Percentiles rank a stretch among this genome's conserved stretches.
These are phyloP conservation scores for Ennomos quercinarius DNA, from an alignment of 2,888 invertebrate species.

Conservation along the genomic window DNA sequence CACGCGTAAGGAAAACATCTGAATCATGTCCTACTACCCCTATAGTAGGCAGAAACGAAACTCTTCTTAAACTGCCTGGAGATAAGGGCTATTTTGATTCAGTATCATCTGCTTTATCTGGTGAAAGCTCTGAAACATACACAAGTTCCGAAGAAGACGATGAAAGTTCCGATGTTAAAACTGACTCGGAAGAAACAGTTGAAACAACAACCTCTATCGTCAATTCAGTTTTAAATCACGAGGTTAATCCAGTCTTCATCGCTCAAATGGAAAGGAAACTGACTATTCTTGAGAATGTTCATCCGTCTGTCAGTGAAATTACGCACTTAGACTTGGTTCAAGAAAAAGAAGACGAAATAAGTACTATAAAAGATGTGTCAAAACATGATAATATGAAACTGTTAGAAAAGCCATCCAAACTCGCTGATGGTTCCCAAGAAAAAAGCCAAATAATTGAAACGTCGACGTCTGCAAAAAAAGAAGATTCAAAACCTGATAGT, in stretches of 20 bases:
- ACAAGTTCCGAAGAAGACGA: constrained; percentile 77
- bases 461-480: background rate
- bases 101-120: constrained; percentile 74
- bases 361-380: background rate
- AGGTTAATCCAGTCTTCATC: constrained; percentile 59
- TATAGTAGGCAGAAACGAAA: constrained; percentile 63
- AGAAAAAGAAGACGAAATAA: constrained; percentile 7
- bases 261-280: constrained; percentile 72
- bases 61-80: constrained; percentile 69
- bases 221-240: constrained; percentile 78
- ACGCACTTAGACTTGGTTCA: constrained; percentile 24
- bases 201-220: constrained; percentile 87
- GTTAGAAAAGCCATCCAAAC: too few relatives aligned
- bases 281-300: constrained; percentile 49
- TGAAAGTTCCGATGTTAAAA: constrained; percentile 78
- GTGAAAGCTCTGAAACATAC: constrained; percentile 72
- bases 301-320: constrained; percentile 42
- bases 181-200: constrained; percentile 71
- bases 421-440: too few relatives aligned
- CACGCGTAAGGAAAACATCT: constrained; percentile 63
- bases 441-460: background rate
- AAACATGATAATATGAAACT: too few relatives aligned
- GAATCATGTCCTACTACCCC: constrained; percentile 80
- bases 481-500: constrained; percentile 5
- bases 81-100: constrained; percentile 72